Base-by-base conservation (phyloP, 2,797 vertebrate species). In the Mallotus villosus region DNA sequence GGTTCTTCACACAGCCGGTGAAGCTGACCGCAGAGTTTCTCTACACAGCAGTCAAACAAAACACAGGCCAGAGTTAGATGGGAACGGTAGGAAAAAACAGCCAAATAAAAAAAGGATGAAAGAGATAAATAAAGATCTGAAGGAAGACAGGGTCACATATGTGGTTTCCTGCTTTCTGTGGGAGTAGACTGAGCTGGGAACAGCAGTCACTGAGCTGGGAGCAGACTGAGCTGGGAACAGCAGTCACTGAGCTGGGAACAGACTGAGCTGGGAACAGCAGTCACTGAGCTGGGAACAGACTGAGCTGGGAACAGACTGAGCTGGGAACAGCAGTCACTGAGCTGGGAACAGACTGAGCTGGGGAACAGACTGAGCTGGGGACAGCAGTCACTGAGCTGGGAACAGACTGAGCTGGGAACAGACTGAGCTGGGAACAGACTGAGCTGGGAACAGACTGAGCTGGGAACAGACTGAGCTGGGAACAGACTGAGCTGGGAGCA, bases 1-100 rank as follows among this genome's bases (percentile, higher is more conserved):
- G 89, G 70, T 93, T 92, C 90, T 93, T 92, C 74, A 98, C 80
- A 73, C 97, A 99, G 69, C 97, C 97, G 6, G 86, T 95, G 51
- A 98, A 96, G 81, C 96, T 96, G 90, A 94, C 93, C 24, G 93
- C 92, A 1, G 95, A 95, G 72, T 91, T 95, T 81, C 93, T 94
- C 97, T 98, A 71, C 41, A 46, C 63, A 83, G 78, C 71, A 34
- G 72, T 29, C 71, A 6, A 51, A 74, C 12, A 61, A 14, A 64
- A 41, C 14, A 67, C 71, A 65, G 11, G 73, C 22, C 73, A 27
- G 22, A 17, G 41, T 67, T 7, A 46, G 16, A 55, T 17, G 60
- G 37, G 25, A 32, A 34, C 11, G 14, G 59, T 59, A 62, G n/a
- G 22, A 66, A 21, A 34, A 16, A 14, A 55, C 59, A 11, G 55